Evolutionary conservation across 2,888 invertebrate genomes (phyloP), one percentile per base, ranked within the genome.

Genomic region (Limnephilus rhombicus): DNA sequence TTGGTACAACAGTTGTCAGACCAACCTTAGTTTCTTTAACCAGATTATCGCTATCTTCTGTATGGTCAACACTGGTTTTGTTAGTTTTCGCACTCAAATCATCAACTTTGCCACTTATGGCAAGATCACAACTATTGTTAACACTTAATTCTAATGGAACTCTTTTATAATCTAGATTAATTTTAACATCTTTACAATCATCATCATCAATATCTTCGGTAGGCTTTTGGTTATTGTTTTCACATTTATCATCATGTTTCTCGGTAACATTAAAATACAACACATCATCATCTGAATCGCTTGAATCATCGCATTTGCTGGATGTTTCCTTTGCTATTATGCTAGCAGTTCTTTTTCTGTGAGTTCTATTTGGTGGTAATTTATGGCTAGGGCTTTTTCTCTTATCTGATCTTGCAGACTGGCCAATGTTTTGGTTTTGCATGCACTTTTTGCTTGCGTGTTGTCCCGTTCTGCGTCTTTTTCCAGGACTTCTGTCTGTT

Each of bases 251-350:
- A 7, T 41, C 80, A 18, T 13, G n/a, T 49, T 87, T 53, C 34
- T 88, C 91, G 31, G 31, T 53, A 29, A 87, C 91, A 80, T 49
- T 90, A 81, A 91, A 91, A 90, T 81, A 92, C 68, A 92, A 90
- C 31, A 91, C 85, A 37, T 92, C 92, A n/a, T 92, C 91, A 83
- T 92, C 91, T 1, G 91, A 89, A 81, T 92, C 91, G 29, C 68
- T 85, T 31, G 31, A 80, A 18, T 92, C 53, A n/a, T 88, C 91
- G n/a, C 31, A 37, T 83, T 34, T 37, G 15, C 45, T 53, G 89
- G 18, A 80, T 37, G 24, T 29, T 31, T 53, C 88, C 34, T 68
- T 68, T 24, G 18, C 53, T 37, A 86, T 4, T 41, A 5, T 9
- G 31, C 18, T 34, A 24, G 41, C 12, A 13, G n/a, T 86, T 86